These are phyloP conservation scores for Maniola jurtina DNA, from an alignment of 1,140 invertebrate species.

Conservation along the genomic window DNA sequence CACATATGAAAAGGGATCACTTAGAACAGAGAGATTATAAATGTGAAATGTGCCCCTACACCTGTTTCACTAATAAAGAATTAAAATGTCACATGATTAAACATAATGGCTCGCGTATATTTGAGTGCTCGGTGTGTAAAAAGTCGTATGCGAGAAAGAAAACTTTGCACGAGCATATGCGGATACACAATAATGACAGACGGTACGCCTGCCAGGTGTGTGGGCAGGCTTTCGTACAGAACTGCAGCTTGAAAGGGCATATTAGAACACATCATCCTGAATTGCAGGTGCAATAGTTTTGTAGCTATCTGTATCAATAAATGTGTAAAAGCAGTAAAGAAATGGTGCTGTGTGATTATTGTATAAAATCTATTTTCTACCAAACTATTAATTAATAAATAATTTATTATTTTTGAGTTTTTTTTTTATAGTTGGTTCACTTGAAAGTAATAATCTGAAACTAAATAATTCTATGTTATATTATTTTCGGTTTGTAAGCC, in stretches of 20 bases:
- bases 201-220: constrained; percentile 41
- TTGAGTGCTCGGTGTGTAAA: constrained; percentile 79
- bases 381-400: no score
- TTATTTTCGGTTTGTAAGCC: no score
- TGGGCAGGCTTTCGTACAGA: constrained; percentile 46
- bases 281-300: not conserved
- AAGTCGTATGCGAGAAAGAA: constrained; percentile 82
- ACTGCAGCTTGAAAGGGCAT: constrained; percentile 43
- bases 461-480: no score
- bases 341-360: no score
- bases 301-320: no score
- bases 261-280: constrained; percentile 38
- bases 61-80: constrained; percentile 46
- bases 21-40: constrained; percentile 61
- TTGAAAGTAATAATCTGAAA: no score
- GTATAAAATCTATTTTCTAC: no score
- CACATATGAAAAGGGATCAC: constrained; percentile 61
- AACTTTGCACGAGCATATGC: constrained; percentile 83
- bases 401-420: no score
- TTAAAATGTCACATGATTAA: constrained; percentile 81
- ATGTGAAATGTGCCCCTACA: constrained; percentile 39
- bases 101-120: constrained; percentile 80
- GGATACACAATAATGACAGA: constrained; percentile 79
- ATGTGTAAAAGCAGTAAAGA: no score
- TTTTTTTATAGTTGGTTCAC: no score